Percentiles rank a stretch among this genome's conserved stretches.
phyloP scores from a whole-genome alignment of 2,888 invertebrate genomes.

The Lasioglossum villosulum region DNA sequence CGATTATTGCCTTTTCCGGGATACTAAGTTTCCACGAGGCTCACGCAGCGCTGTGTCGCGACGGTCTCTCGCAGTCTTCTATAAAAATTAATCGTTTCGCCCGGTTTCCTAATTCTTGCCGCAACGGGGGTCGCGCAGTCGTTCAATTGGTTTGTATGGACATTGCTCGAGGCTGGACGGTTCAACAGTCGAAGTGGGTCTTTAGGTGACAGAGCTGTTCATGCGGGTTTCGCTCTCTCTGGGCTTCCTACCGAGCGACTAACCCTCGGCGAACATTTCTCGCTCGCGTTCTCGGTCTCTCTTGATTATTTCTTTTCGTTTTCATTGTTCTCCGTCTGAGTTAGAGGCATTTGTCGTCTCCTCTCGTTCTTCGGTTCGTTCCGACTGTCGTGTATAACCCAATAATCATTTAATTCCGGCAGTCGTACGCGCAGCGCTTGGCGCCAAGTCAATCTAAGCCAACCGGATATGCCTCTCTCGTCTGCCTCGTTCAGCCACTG shows the following conservation, averaged over 20 bases:
- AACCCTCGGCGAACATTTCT: slow-evolving; percentile 2
- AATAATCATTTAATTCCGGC: slow-evolving; percentile 84
- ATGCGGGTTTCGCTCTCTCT: slow-evolving; percentile 63
- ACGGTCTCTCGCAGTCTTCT: slow-evolving; percentile 56
- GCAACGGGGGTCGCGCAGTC: slow-evolving; percentile 56
- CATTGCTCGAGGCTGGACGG: slow-evolving; percentile 57
- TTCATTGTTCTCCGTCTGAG: slow-evolving; percentile 31
- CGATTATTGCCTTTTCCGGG: slow-evolving; percentile 61
- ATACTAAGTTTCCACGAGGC: slow-evolving; percentile 49
- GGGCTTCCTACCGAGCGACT: slow-evolving; percentile 54
- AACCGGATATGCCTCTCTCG: slow-evolving; percentile 84
- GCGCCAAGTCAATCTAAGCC: slow-evolving; percentile 84
- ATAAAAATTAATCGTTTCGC: slow-evolving; percentile 81
- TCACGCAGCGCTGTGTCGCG: slow-evolving; percentile 36
- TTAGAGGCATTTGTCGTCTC: slow-evolving; percentile 23
- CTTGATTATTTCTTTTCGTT: slow-evolving; percentile 26
- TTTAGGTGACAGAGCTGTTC: slow-evolving; percentile 61
- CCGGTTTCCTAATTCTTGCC: slow-evolving; percentile 78
- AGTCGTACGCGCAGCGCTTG: slow-evolving; percentile 83
- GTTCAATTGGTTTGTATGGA: slow-evolving; percentile 78
- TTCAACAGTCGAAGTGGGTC: slow-evolving; percentile 58
- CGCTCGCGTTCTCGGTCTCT: not conserved
- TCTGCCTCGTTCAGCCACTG: slow-evolving; percentile 76
- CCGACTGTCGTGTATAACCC: slow-evolving; percentile 78
- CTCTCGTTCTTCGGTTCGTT: slow-evolving; percentile 50